Percentiles rank a stretch among this genome's conserved stretches.
phyloP scores from a whole-genome alignment of 2,113 vertebrate genomes.

The Salvelinus namaycush region DNA sequence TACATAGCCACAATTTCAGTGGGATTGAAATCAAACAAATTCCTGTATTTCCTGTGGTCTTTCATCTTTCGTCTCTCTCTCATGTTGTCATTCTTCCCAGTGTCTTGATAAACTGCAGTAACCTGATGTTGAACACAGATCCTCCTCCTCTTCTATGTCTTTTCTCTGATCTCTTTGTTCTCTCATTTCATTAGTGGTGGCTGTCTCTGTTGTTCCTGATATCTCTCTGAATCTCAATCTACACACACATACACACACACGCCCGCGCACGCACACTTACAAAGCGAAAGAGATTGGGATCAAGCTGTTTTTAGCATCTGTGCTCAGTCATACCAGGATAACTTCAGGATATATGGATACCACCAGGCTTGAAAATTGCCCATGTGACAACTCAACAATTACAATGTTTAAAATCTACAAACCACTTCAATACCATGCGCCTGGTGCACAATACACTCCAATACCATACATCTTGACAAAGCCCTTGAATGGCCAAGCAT shows the following conservation, averaged over 20 bases:
- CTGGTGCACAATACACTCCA: constrained; percentile 39
- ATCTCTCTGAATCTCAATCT: constrained; percentile 3
- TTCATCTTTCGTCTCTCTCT: constrained; percentile 17
- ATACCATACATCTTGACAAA: constrained; percentile 25
- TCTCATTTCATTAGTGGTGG: constrained; percentile 48
- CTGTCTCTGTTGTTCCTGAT: constrained; percentile 25
- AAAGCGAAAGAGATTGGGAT: neutral
- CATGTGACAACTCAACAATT: constrained; percentile 38
- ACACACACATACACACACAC: neutral
- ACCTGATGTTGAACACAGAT: constrained; percentile 30
- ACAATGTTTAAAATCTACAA: constrained; percentile 41
- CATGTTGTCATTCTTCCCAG: constrained; percentile 36
- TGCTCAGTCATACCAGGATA: constrained; percentile 22
- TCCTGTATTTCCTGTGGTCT: constrained; percentile 30
- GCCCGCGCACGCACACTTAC: neutral
- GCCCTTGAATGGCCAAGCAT: constrained; percentile 11
- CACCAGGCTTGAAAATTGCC: constrained; percentile 18
- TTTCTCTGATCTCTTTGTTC: constrained; percentile 53
- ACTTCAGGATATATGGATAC: constrained; percentile 20
- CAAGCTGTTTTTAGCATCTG: neutral
- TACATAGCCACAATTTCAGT: neutral
- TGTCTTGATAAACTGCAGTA: constrained; percentile 47
- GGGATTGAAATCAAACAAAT: neutral
- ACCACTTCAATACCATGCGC: constrained; percentile 30
- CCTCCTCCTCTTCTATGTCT: constrained; percentile 32